Percentiles rank a stretch among this genome's conserved stretches.
phyloP scores from a whole-genome alignment of 2,888 invertebrate species.

The Diachrysia chrysitis region DNA sequence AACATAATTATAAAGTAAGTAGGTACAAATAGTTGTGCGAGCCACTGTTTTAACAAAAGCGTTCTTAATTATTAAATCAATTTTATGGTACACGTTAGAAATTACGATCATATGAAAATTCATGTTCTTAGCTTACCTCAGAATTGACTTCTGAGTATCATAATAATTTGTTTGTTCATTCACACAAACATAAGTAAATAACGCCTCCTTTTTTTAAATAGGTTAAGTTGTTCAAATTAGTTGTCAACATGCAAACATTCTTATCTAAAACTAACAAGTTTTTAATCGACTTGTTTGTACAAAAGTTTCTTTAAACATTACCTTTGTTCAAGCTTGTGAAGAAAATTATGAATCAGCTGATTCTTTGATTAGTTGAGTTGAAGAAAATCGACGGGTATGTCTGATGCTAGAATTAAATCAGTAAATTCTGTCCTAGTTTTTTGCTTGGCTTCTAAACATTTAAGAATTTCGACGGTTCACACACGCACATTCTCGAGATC shows the following conservation, averaged over 20 bases:
- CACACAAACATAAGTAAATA: background rate
- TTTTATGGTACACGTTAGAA: no score
- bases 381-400: background rate
- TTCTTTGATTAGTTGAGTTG: background rate
- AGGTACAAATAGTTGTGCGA: no score
- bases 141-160: no score
- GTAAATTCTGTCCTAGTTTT: no score
- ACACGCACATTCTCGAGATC: no score
- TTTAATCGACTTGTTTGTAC: background rate
- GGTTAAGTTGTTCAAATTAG: background rate
- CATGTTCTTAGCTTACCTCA: no score
- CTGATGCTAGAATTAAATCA: background rate
- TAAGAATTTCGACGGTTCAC: no score
- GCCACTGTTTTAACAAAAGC: no score
- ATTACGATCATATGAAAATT: no score
- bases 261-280: background rate
- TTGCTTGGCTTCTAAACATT: background rate
- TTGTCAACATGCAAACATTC: background rate
- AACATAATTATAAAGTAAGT: no score
- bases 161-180: no score
- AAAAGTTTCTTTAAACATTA: conserved; percentile 3
- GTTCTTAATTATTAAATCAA: no score
- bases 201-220: background rate
- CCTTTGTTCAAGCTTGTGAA: background rate
- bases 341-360: background rate